Conservation (phyloP, 2,113 vertebrate genomes). For the Scatophagus argus region DNA sequence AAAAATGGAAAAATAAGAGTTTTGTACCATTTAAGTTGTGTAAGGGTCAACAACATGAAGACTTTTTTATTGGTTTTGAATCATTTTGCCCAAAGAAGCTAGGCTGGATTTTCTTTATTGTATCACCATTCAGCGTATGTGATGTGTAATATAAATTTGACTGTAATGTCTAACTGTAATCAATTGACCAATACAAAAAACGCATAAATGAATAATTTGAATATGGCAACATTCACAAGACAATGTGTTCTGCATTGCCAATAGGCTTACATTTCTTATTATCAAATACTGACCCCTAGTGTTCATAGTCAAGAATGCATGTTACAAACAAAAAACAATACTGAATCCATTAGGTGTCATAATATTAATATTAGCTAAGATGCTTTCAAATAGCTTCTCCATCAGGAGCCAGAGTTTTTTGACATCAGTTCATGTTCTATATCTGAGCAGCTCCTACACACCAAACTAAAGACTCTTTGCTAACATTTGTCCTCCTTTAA, state of each 20-base stretch:
- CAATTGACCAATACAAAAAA: background rate
- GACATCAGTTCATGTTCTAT: no score
- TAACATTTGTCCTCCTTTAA: no score
- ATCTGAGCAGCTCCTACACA: no score
- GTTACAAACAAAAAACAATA: no score
- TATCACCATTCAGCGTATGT: background rate
- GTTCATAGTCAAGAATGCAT: slow-evolving; percentile 12
- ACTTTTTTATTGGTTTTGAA: background rate
- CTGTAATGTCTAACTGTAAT: background rate
- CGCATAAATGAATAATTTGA: background rate
- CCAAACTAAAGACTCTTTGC: no score
- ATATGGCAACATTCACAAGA: background rate
- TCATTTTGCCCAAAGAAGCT: background rate
- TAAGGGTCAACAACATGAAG: background rate
- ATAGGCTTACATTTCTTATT: background rate
- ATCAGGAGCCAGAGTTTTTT: no score
- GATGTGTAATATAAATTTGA: background rate
- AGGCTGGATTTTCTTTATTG: background rate
- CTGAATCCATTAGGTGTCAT: no score
- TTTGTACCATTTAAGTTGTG: background rate
- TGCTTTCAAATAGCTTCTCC: no score
- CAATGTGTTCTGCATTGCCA: background rate
- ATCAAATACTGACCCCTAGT: slow-evolving; percentile 51
- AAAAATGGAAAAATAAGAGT: background rate
- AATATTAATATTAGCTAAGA: no score